Base-by-base conservation (phyloP, 2,888 invertebrate species). In the Melolontha melolontha region DNA sequence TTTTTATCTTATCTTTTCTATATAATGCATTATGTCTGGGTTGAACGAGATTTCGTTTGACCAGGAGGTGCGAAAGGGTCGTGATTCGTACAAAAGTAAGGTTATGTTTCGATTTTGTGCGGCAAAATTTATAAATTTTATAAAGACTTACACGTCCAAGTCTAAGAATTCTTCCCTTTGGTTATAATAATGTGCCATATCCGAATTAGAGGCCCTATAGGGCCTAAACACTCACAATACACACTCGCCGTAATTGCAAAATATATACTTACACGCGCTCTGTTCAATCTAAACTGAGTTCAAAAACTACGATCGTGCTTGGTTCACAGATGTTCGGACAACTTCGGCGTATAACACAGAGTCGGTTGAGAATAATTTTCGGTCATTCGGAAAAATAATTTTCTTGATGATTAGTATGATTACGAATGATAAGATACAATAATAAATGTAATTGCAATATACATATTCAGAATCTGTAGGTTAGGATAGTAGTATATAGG, bases 151-250 rank as follows among this genome's bases (percentile, higher is more conserved):
- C 79, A 75, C 66, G 66, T 79, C 78, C 57, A 75, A 69, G 65
- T 77, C 78, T 49, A 75, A 70, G 71, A 67, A 71, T 52, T 73
- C 70, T 42, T 71, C 64, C 64, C 73, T 73, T 65, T 74, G 74
- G 57, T 74, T 74, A 71, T 78, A 80, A 71, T 77, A 79, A 69
- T 77, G 77, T 74, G 79, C 79, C 81, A 81, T 81, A 79, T 79
- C 81, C 79, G 73, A 70, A 72, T 66, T 73, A 73, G 76, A 73
- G 78, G 77, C 78, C 79, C 76, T 73, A 71, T 70, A 76, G 78
- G 78, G 76, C 76, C 73, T 73, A 41, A 50, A 75, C 77, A 79
- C 78, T 73, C 77, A 75, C 79, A 75, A 74, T 76, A 74, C 71
- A 71, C 73, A 76, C 77, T 52, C 68, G 68, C 68, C 65, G 68